These are phyloP conservation scores for Hyla sarda DNA, from an alignment of 2,113 vertebrate species.

Conservation along the genomic window DNA sequence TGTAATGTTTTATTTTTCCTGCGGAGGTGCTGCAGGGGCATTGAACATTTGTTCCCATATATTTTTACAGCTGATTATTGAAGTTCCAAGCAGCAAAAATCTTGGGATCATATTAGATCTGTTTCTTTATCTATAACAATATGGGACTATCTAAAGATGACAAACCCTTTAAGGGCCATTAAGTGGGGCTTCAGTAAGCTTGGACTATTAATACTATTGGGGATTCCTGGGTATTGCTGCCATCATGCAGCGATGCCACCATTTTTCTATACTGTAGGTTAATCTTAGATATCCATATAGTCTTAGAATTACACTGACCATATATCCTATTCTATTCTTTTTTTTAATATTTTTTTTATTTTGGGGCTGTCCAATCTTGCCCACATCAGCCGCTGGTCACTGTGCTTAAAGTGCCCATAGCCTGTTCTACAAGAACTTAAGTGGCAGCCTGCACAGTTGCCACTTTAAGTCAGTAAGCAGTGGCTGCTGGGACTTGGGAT, in stretches of 20 bases:
- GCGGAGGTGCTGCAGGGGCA: not conserved
- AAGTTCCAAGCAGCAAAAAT: not conserved
- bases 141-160: not conserved
- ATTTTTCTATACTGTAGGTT: not conserved
- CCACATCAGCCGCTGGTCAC: too few species aligned
- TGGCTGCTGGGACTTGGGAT: too few species aligned
- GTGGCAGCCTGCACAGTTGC: too few species aligned
- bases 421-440: too few species aligned
- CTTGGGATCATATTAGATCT: not conserved
- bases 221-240: not conserved
- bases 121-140: not conserved
- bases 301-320: too few species aligned
- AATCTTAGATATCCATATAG: too few species aligned
- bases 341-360: too few species aligned
- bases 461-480: too few species aligned
- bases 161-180: not conserved
- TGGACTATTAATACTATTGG: not conserved
- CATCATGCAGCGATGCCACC: not conserved
- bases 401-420: too few species aligned
- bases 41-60: too few species aligned
- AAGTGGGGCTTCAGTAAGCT: not conserved
- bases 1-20: not conserved
- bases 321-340: too few species aligned
- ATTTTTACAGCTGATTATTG: not conserved
- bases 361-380: too few species aligned